phyloP scores from a whole-genome alignment of 2,888 invertebrate species.

The Alviniconcha strummeri region DNA sequence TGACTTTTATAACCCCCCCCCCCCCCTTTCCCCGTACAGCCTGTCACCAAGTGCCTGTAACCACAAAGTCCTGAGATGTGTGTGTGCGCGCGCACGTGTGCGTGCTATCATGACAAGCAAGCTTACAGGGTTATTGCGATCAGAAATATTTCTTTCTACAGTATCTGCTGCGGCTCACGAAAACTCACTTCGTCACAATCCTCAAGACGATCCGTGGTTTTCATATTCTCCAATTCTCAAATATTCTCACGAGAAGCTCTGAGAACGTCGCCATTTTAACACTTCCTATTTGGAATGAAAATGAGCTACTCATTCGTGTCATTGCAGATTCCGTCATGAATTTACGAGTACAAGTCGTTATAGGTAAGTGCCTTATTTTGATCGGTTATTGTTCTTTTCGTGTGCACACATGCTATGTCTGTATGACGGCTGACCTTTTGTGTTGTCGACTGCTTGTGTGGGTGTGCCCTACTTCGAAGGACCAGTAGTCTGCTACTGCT shows the following conservation, averaged over 20 bases:
- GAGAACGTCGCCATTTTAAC: slow-evolving; percentile 51
- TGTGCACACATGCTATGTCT: neutral
- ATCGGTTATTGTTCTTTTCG: neutral
- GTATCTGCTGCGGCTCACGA: too few species aligned
- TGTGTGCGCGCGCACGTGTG: too few species aligned
- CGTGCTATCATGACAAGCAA: too few species aligned
- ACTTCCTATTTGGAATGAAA: slow-evolving; percentile 45
- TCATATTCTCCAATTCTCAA: slow-evolving; percentile 28
- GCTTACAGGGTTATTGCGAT: too few species aligned
- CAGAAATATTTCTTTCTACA: too few species aligned
- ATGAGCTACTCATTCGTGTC: slow-evolving; percentile 34
- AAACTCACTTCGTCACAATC: neutral
- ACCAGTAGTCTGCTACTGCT: slow-evolving; percentile 25
- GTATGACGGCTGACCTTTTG: neutral
- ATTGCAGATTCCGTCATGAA: slow-evolving; percentile 32
- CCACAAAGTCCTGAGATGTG: too few species aligned
- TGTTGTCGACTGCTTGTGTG: slow-evolving; percentile 1
- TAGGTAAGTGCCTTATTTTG: slow-evolving; percentile 26
- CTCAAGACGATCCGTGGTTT: neutral
- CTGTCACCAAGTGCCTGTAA: too few species aligned
- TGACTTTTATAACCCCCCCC: too few species aligned
- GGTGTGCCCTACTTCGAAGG: slow-evolving; percentile 33
- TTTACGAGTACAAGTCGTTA: neutral
- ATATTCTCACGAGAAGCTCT: slow-evolving; percentile 24
- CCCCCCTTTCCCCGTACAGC: too few species aligned